Evolutionary conservation across 2,797 vertebrate species (phyloP), one percentile per base, ranked within the genome.

Genomic region (Typhlichthys eigenmanni): DNA sequence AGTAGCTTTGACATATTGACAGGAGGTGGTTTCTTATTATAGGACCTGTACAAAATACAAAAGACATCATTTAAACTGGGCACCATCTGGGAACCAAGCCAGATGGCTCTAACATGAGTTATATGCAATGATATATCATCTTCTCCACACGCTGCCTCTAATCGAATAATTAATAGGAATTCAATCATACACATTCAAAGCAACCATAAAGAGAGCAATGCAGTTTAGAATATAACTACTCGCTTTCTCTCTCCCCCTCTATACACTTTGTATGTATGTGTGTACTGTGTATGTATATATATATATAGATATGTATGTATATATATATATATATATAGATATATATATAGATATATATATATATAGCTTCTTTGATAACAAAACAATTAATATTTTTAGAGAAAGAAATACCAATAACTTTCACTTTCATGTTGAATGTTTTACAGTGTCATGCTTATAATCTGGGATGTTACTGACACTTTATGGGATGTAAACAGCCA

Each of bases 1-100:
- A 93, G 13, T 54, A 93, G 84, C 69, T 88, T 93, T 0, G 88
- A 86, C 92, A 93, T 93, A 85, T 82, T 67, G 6, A 91, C 78
- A 0, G 91, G 88, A 4, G 79, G 43, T 0, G 80, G 64, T 32
- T 80, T 91, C 85, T 89, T 92, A 66, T 88, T 82, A 58, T 62
- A 69, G 3, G 79, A 52, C 68, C 90, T 93, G 80, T 13, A 47
- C 62, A 17, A 12, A 66, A 62, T 2, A 78, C 0, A 11, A 46
- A 19, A 54, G 16, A 19, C 13, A 50, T 52, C 58, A 66, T 43
- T 43, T 49, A 13, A 61, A 60, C 24, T 50, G 47, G 1, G 19
- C 1, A 17, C 7, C 0, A 64, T 55, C 72, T n/a, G 9, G 45
- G 66, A 56, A 47, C 13, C 2, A 12, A 50, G 52, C 52, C 52